Conservation (phyloP, 2,113 vertebrate genomes). For the Macquaria ambigua region DNA sequence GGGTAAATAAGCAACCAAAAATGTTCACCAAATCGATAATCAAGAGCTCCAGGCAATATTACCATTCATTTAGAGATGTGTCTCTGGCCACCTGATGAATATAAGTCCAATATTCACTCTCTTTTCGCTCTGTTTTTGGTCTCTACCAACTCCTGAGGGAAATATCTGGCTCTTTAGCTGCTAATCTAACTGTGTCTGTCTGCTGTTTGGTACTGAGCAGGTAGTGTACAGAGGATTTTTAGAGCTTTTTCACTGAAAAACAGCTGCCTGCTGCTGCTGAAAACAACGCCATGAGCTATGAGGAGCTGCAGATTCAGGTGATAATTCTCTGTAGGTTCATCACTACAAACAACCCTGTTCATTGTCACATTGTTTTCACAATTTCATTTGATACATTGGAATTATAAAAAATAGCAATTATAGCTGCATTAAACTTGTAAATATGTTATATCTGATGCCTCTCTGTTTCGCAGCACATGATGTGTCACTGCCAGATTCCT, state of each 20-base stretch:
- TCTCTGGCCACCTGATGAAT: not conserved
- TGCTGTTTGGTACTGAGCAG: not conserved
- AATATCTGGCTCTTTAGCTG: not conserved
- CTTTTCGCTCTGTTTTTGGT: not conserved
- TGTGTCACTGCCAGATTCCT: conserved; percentile 23
- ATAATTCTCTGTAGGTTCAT: not conserved
- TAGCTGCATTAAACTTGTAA: not conserved
- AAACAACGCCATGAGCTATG: not conserved
- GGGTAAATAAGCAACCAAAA: too few relatives aligned
- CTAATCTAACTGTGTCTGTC: not conserved
- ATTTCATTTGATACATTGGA: not conserved
- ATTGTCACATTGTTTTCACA: not conserved
- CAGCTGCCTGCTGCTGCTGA: too few relatives aligned
- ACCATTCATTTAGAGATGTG: not conserved
- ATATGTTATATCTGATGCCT: not conserved
- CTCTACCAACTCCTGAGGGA: not conserved
- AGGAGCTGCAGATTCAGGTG: not conserved
- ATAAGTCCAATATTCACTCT: not conserved
- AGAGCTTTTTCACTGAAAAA: not conserved
- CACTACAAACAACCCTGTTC: not conserved
- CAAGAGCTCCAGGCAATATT: too few relatives aligned
- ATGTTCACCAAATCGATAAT: not conserved
- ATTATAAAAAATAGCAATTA: not conserved
- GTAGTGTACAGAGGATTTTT: not conserved
- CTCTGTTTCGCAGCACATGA: not conserved